Evolutionary conservation across 2,113 vertebrate species (phyloP).

Genomic region (Mobula hypostoma): DNA sequence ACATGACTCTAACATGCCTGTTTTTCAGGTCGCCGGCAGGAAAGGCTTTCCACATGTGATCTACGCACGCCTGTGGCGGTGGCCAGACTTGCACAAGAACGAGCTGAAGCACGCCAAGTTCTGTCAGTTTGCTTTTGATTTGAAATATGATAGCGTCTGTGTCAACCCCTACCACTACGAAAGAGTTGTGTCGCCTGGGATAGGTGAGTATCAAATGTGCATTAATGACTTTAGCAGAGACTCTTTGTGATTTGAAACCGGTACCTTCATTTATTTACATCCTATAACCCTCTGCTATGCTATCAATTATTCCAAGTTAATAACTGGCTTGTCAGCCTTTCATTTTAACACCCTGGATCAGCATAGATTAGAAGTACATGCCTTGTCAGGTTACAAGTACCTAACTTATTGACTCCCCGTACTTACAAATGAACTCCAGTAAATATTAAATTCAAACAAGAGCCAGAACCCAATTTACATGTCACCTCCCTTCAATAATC

Average conservation of each 20-base stretch:
- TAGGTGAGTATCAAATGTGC: slow-evolving; percentile 43
- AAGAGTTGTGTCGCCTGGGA: slow-evolving; percentile 58
- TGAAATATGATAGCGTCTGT: slow-evolving; percentile 73
- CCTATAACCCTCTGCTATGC: neutral
- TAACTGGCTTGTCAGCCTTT: too few relatives aligned
- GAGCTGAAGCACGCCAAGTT: slow-evolving; percentile 70
- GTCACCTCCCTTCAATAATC: too few relatives aligned
- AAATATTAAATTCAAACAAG: too few relatives aligned
- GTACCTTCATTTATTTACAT: neutral
- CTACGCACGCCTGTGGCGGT: slow-evolving; percentile 68
- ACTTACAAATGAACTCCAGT: too few relatives aligned
- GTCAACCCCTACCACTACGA: slow-evolving; percentile 76
- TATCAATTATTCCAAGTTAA: too few relatives aligned
- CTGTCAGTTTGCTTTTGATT: slow-evolving; percentile 71
- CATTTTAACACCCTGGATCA: too few relatives aligned
- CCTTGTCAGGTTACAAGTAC: too few relatives aligned
- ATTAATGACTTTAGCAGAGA: neutral
- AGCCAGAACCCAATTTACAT: too few relatives aligned
- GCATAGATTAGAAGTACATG: too few relatives aligned
- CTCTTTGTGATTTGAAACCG: neutral
- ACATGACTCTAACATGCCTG: neutral
- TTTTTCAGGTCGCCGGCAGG: slow-evolving; percentile 59
- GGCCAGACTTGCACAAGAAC: slow-evolving; percentile 75
- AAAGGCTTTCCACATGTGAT: slow-evolving; percentile 72
- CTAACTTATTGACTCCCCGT: too few relatives aligned